Evolutionary conservation across 2,113 vertebrate genomes (phyloP).

Genomic region (Monopterus albus): DNA sequence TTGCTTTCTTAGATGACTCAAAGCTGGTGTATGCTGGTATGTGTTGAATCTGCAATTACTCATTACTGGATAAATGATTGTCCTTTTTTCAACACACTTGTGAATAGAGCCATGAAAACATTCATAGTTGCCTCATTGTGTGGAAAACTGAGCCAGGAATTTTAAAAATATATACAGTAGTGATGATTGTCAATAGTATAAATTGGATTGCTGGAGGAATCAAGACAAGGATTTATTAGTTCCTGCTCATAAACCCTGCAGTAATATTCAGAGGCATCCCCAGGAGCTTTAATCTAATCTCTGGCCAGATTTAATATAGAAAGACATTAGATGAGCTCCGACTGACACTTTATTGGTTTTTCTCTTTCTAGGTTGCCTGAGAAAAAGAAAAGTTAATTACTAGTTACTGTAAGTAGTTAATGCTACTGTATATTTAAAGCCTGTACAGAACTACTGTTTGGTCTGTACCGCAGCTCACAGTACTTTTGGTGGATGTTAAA

Average conservation of each 20-base stretch:
- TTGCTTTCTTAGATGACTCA: neutral
- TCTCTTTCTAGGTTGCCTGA: conserved; percentile 14
- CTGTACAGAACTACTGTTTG: neutral
- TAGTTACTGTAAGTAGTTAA: too few species aligned
- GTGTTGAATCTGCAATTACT: neutral
- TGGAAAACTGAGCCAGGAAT: too few species aligned
- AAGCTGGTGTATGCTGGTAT: too few species aligned
- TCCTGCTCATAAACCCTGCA: conserved; percentile 36
- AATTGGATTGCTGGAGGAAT: conserved; percentile 33
- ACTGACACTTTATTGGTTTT: conserved; percentile 33
- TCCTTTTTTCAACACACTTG: neutral
- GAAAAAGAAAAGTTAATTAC: neutral
- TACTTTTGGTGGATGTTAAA: neutral
- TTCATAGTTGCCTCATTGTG: neutral
- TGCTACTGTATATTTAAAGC: neutral
- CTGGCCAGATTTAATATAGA: conserved; percentile 42
- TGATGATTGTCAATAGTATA: conserved; percentile 9
- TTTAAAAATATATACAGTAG: neutral
- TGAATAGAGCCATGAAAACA: neutral
- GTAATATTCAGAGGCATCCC: conserved; percentile 23
- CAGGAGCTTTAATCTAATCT: conserved; percentile 48
- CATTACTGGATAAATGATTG: conserved; percentile 1
- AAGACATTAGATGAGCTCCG: conserved; percentile 33
- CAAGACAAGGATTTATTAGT: conserved; percentile 33
- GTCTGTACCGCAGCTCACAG: neutral